Conservation (phyloP, 2,888 invertebrate species). For the Neocrepidodera transversa region DNA sequence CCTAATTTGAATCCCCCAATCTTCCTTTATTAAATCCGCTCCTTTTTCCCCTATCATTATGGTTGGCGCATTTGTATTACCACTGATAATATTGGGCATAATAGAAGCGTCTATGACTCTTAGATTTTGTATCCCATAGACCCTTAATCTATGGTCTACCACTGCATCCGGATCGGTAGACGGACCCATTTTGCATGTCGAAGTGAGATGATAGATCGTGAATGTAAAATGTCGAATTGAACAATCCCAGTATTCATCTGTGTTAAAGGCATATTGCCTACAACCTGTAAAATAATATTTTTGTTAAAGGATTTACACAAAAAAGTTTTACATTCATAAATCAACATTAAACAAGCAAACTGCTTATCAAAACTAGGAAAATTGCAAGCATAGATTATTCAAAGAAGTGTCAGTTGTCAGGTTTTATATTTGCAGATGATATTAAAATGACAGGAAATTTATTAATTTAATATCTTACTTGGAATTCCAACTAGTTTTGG, state of each 20-base stretch:
- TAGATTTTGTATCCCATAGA: conserved; percentile 79
- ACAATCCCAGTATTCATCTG: conserved; percentile 89
- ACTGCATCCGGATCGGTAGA: conserved; percentile 77
- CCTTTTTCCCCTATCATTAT: conserved; percentile 93
- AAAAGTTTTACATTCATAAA: too few relatives aligned
- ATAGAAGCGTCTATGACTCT: conserved; percentile 86
- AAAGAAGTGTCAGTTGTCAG: too few relatives aligned
- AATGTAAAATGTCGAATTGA: conserved; percentile 80
- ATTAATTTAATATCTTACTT: too few relatives aligned
- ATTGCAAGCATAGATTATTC: too few relatives aligned
- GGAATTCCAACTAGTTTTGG: too few relatives aligned
- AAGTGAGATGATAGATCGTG: conserved; percentile 84
- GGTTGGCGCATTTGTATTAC: conserved; percentile 88
- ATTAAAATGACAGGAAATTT: too few relatives aligned
- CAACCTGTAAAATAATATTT: conserved; percentile 65
- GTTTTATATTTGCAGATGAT: too few relatives aligned
- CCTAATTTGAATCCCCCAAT: conserved; percentile 65
- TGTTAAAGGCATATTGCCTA: conserved; percentile 72
- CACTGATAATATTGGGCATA: conserved; percentile 88
- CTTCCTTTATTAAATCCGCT: conserved; percentile 87
- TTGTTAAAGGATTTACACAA: too few relatives aligned
- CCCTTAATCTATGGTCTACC: conserved; percentile 78
- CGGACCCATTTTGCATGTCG: conserved; percentile 90
- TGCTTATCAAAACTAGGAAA: too few relatives aligned
- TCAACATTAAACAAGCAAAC: too few relatives aligned